Conservation (phyloP, 2,113 vertebrate genomes). For the Mohoua ochrocephala region DNA sequence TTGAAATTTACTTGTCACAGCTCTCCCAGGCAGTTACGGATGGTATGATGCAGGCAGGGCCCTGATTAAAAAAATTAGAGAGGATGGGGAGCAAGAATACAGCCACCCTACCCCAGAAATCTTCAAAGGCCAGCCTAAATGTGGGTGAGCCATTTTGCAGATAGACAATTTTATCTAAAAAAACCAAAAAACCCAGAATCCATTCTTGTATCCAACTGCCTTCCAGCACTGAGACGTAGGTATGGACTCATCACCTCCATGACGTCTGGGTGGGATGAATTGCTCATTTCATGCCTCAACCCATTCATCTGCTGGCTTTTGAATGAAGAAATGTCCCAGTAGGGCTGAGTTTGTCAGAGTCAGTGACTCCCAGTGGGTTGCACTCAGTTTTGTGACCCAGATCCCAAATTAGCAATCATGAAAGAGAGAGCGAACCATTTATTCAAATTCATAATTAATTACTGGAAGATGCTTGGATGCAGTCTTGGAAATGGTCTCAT, state of each 20-base stretch:
- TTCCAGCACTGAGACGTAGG: background rate
- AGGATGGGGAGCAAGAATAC: background rate
- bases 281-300: background rate
- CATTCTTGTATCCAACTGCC: background rate
- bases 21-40: constrained; percentile 6
- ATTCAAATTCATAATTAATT: background rate
- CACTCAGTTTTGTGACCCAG: background rate
- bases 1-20: constrained; percentile 55
- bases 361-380: background rate
- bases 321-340: background rate
- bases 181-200: background rate
- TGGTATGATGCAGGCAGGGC: background rate
- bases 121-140: background rate
- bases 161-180: background rate
- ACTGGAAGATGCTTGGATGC: background rate
- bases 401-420: background rate
- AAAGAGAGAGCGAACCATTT: background rate
- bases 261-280: background rate
- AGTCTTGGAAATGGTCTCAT: background rate
- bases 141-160: background rate
- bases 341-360: background rate
- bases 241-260: background rate
- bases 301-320: background rate
- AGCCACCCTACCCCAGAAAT: background rate
- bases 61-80: constrained; percentile 24